These are phyloP conservation scores for Uropetala carovei DNA, from an alignment of 2,888 invertebrate species.

Conservation along the genomic window DNA sequence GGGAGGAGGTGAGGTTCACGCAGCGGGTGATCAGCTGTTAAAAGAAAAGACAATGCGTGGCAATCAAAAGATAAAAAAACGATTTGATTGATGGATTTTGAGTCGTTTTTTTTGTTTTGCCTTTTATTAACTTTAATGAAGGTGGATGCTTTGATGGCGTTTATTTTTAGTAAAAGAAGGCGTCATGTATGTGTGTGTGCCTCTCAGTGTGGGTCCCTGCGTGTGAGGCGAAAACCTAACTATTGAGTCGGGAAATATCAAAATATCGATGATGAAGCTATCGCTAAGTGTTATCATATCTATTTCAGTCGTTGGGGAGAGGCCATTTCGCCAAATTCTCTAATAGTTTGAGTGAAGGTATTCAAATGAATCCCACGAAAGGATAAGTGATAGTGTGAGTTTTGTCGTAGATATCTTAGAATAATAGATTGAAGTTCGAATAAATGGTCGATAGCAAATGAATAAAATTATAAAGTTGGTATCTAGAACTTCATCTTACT, in stretches of 20 bases:
- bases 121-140: constrained; percentile 59
- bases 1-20: constrained; percentile 59
- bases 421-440: too few relatives aligned
- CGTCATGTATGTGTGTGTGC: constrained; percentile 13
- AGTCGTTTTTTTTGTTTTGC: constrained; percentile 36
- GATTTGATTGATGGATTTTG: constrained; percentile 62
- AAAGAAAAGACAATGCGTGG: constrained; percentile 64
- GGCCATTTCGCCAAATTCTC: too few relatives aligned
- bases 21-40: constrained; percentile 63
- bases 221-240: neutral
- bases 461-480: too few relatives aligned
- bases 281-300: too few relatives aligned
- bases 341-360: too few relatives aligned
- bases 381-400: too few relatives aligned
- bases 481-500: too few relatives aligned
- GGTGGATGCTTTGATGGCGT: constrained; percentile 51
- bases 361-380: too few relatives aligned
- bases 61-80: constrained; percentile 60
- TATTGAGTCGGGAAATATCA: neutral
- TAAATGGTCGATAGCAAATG: too few relatives aligned
- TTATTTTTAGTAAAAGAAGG: constrained; percentile 56
- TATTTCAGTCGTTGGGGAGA: too few relatives aligned
- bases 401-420: too few relatives aligned
- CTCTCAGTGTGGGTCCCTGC: neutral
- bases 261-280: neutral